Base-by-base conservation (phyloP, 2,888 invertebrate species). In the Bugula neritina region DNA sequence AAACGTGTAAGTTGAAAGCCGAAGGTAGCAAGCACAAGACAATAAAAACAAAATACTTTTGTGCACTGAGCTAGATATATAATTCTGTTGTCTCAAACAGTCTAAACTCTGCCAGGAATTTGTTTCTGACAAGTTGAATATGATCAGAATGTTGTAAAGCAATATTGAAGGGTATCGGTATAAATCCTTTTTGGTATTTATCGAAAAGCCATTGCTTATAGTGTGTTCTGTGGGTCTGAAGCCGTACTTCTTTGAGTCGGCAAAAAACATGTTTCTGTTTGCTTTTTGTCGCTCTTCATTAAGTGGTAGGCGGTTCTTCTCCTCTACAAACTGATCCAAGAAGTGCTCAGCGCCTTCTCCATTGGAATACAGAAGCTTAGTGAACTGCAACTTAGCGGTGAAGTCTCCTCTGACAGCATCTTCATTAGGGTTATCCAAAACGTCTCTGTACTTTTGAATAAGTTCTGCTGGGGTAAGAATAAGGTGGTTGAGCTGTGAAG, bases 401-500 rank as follows among this genome's bases (percentile, higher is more conserved):
- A 57, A 25, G 57, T 57, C 57, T n/a, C 57, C 57, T 57, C 5
- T 25, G n/a, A 13, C 25, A 3, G 23, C 57, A n/a, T 57, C 57
- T 23, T 57, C 57, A 13, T 13, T 25, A n/a, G 57, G 57, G 23
- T 57, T 57, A 5, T 57, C 57, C 57, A 10, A 57, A n/a, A 57
- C 23, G 23, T 5, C 25, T n/a, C 13, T 57, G 23, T 10, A 57
- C 23, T 57, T 3, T 5, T 57, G 5, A 5, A 57, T 5, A 3
- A 57, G 23, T n/a, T 57, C 57, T n/a, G 13, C 57, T 23, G 57
- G 57, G 13, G 57, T 57, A n/a, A 57, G 57, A 57, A 57, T 57
- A 23, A 57, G 25, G 5, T 25, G 57, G 57, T 57, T 57, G 5
- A 5, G 5, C 23, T 5, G 13, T n/a, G 13, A 25, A 5, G 5